phyloP scores from a whole-genome alignment of 53 echinoderm and acorn worm genomes.

The Mesocentrotus franciscanus region DNA sequence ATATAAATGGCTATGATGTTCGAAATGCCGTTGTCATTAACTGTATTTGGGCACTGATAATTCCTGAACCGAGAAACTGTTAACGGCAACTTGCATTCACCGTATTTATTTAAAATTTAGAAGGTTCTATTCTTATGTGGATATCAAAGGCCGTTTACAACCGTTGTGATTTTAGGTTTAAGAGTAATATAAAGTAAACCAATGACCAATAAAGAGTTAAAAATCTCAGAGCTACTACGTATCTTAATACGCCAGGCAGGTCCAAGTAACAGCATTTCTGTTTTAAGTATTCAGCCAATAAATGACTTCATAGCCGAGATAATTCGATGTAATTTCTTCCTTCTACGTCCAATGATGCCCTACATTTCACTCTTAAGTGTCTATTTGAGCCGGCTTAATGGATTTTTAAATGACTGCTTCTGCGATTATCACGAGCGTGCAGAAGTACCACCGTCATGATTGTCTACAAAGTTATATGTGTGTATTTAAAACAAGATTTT shows the following conservation, averaged over 20 bases:
- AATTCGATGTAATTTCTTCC: not conserved
- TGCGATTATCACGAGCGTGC: not conserved
- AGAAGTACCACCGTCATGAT: not conserved
- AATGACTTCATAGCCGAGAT: not conserved
- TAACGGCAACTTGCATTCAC: no score
- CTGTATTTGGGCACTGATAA: not conserved
- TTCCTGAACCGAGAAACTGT: not conserved
- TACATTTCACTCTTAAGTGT: not conserved
- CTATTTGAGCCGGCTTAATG: slow-evolving; percentile 6
- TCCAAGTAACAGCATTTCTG: not conserved
- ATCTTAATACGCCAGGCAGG: not conserved
- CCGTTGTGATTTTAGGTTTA: not conserved
- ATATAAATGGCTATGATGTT: not conserved
- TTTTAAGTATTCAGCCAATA: not conserved
- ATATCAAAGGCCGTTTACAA: not conserved
- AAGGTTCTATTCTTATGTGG: not conserved
- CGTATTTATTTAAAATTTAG: no score
- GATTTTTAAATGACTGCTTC: slow-evolving; percentile 14
- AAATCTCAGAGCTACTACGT: not conserved
- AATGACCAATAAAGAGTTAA: not conserved
- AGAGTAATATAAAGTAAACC: not conserved
- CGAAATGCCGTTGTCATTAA: not conserved
- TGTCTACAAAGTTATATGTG: not conserved
- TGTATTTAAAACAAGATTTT: not conserved
- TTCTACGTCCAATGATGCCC: not conserved